Base-by-base conservation (phyloP, 2,113 vertebrate species). In the Trachemys scripta region DNA sequence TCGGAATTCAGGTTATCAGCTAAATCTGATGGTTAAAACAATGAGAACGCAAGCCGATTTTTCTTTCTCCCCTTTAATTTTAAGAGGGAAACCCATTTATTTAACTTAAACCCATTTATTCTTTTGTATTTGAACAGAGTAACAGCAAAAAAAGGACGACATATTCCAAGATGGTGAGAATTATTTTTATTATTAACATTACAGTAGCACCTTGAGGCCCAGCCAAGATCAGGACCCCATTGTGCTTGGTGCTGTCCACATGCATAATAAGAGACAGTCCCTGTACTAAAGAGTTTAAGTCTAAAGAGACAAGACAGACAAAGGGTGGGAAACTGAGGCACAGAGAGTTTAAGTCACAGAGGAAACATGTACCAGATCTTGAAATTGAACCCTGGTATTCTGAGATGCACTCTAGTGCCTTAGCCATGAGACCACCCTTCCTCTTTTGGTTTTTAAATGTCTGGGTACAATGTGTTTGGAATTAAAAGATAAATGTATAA, bases 11-110 rank as follows among this genome's bases (percentile, higher is more conserved):
- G 31, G 69, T 95, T 82, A n/a, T 69, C 87, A 78, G 72, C 65
- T 90, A 96, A 95, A 91, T 27, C 11, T 83, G 59, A 29, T 8
- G 87, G 8, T 80, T 91, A 95, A 72, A 95, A 94, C 59, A 65
- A 69, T 35, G 35, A n/a, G 29, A 14, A 75, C 35, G 82, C 84
- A 82, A 57, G 62, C 53, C 25, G 89, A 25, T 54, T 79, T 53
- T 27, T 42, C 95, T 90, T 92, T 59, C 47, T 17, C 20, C 17
- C 17, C n/a, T 19, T 72, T 38, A 31, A 86, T 50, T 56, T n/a
- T 69, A 69, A 85, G 79, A 82, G 19, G 65, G 16, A 91, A 90
- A 92, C 92, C 95, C 78, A 45, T 3, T 5, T 89, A 25, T 9
- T 29, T 94, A 62, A 82, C 88, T 29, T n/a, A 88, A 72, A 76